phyloP scores from a whole-genome alignment of 2,797 vertebrate species.

The Oophaga sylvatica region DNA sequence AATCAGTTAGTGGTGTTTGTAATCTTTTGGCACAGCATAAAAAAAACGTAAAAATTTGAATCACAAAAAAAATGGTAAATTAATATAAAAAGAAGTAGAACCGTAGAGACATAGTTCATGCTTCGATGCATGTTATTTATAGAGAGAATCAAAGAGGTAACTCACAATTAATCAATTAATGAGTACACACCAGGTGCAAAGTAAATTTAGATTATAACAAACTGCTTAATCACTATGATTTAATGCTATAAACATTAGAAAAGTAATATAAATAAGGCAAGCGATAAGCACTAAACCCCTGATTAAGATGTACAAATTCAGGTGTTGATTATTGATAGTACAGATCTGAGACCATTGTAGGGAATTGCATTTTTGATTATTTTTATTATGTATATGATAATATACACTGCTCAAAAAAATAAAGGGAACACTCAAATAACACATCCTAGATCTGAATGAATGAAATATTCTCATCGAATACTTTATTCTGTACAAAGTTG shows the following conservation, averaged over 20 bases:
- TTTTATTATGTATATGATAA: not conserved
- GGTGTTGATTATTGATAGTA: not conserved
- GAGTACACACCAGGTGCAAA: slow-evolving; percentile 35
- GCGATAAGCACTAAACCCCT: slow-evolving; percentile 51
- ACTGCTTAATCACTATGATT: slow-evolving; percentile 37
- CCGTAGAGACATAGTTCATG: not conserved
- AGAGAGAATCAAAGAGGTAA: slow-evolving; percentile 19
- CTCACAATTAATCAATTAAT: slow-evolving; percentile 47
- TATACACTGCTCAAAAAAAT: too few species aligned
- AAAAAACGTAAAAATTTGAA: not conserved
- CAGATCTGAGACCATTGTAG: not conserved
- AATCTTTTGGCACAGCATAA: not conserved
- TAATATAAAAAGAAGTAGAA: not conserved
- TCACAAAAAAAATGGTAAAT: not conserved
- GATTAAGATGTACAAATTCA: not conserved
- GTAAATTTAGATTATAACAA: slow-evolving; percentile 24
- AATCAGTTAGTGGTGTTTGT: not conserved
- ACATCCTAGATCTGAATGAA: too few species aligned
- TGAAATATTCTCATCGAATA: too few species aligned
- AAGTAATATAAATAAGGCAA: slow-evolving; percentile 13
- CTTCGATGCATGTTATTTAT: slow-evolving; percentile 40
- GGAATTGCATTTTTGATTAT: not conserved
- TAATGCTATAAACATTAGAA: slow-evolving; percentile 42
- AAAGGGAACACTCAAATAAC: too few species aligned
- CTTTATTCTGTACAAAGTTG: too few species aligned